Evolutionary conservation across 2,888 invertebrate species (phyloP).

Genomic region (Bugula neritina): DNA sequence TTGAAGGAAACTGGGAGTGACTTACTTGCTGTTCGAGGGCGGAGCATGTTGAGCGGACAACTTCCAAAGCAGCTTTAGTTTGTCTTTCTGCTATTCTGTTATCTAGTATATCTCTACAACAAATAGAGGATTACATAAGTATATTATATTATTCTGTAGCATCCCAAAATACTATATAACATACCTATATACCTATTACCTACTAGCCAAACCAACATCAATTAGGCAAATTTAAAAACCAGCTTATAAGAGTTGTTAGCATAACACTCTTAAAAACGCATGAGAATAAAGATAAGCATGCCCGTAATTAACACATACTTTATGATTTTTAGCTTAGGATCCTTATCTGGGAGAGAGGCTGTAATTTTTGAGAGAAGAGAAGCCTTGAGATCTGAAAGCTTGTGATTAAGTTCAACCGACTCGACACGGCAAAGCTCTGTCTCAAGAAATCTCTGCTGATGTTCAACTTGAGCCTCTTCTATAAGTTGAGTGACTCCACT

Average conservation of each 20-base stretch:
- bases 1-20: too few relatives aligned
- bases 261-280: too few relatives aligned
- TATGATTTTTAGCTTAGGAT: not conserved
- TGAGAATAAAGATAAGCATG: too few relatives aligned
- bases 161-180: too few relatives aligned
- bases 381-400: not conserved
- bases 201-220: too few relatives aligned
- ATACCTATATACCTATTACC: too few relatives aligned
- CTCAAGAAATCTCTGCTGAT: not conserved
- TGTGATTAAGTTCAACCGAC: not conserved
- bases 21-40: not conserved
- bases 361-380: not conserved
- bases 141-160: too few relatives aligned
- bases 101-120: slow-evolving; percentile 17
- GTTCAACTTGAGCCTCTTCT: not conserved
- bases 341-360: not conserved
- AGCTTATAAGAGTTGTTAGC: too few relatives aligned
- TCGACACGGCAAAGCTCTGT: not conserved
- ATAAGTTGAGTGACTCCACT: not conserved
- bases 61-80: not conserved
- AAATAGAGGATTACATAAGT: too few relatives aligned
- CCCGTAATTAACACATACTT: too few relatives aligned
- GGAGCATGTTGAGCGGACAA: not conserved
- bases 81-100: not conserved
- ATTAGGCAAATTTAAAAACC: too few relatives aligned